These are phyloP conservation scores for Halichondria panicea DNA, from an alignment of 37 sponge, comb jelly and placozoan species.

Conservation along the genomic window DNA sequence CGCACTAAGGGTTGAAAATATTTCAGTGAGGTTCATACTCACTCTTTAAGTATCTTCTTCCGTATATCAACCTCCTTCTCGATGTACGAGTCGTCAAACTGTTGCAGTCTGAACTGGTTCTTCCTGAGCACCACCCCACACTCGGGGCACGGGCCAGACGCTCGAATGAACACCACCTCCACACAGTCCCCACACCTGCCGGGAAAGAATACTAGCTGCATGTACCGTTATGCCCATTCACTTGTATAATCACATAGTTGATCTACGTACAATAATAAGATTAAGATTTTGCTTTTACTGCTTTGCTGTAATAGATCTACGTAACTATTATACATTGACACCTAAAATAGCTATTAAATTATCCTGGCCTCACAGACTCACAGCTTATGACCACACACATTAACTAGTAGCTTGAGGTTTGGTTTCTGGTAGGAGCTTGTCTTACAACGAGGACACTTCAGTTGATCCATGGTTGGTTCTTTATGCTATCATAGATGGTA, in stretches of 20 bases:
- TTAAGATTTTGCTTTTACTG: too few relatives aligned
- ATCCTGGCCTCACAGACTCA: conserved; percentile 18
- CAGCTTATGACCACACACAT: conserved; percentile 96
- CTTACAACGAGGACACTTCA: conserved; percentile 93
- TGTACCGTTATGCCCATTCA: too few relatives aligned
- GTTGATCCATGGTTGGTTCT: conserved; percentile 80
- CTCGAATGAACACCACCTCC: conserved; percentile 84
- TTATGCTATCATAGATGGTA: too few relatives aligned
- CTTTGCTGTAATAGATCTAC: too few relatives aligned
- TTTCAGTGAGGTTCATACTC: conserved; percentile 3
- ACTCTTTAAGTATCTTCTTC: conserved; percentile 93
- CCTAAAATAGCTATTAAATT: neutral
- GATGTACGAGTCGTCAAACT: conserved; percentile 88
- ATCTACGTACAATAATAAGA: too few relatives aligned
- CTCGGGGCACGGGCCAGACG: conserved; percentile 90
- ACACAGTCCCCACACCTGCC: conserved; percentile 93
- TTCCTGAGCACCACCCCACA: conserved; percentile 81
- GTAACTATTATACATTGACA: neutral
- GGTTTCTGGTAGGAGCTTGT: conserved; percentile 94
- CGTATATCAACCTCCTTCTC: conserved; percentile 96
- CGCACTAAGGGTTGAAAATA: neutral
- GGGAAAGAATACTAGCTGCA: too few relatives aligned
- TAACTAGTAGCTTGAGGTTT: conserved; percentile 86
- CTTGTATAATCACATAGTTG: too few relatives aligned
- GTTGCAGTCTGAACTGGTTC: conserved; percentile 76